Evolutionary conservation across 2,888 invertebrate genomes (phyloP).

Genomic region (Alviniconcha strummeri): DNA sequence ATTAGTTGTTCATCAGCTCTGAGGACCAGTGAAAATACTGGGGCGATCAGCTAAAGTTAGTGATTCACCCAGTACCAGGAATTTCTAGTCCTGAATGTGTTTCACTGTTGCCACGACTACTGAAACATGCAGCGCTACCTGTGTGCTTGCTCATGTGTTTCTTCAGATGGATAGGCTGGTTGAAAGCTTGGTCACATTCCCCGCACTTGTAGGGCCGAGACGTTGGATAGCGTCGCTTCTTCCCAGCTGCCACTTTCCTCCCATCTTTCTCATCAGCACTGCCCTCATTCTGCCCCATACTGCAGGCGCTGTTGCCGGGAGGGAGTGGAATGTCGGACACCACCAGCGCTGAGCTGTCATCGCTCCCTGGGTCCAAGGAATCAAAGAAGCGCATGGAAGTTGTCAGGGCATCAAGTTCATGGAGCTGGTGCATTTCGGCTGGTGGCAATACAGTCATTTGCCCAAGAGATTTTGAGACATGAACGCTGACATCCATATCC

Average conservation of each 20-base stretch:
- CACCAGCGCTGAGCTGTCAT: neutral
- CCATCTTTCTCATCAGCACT: neutral
- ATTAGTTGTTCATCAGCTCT: no score
- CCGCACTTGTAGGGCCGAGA: slow-evolving; percentile 70
- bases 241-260: slow-evolving; percentile 18
- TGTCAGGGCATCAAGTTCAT: neutral
- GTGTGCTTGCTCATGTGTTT: slow-evolving; percentile 73
- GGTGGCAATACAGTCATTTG: neutral
- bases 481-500: neutral
- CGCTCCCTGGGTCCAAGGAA: slow-evolving; percentile 12
- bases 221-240: slow-evolving; percentile 61
- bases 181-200: slow-evolving; percentile 69
- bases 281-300: neutral
- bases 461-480: neutral
- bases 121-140: slow-evolving; percentile 48
- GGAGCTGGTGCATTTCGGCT: neutral
- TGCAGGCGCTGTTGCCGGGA: neutral
- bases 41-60: no score
- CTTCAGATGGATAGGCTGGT: slow-evolving; percentile 73
- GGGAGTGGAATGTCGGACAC: neutral
- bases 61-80: no score
- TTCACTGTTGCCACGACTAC: no score
- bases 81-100: no score
- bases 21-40: no score
- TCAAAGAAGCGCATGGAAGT: neutral